Base-by-base conservation (phyloP, 2,888 invertebrate genomes). In the Ferrisia virgata region DNA sequence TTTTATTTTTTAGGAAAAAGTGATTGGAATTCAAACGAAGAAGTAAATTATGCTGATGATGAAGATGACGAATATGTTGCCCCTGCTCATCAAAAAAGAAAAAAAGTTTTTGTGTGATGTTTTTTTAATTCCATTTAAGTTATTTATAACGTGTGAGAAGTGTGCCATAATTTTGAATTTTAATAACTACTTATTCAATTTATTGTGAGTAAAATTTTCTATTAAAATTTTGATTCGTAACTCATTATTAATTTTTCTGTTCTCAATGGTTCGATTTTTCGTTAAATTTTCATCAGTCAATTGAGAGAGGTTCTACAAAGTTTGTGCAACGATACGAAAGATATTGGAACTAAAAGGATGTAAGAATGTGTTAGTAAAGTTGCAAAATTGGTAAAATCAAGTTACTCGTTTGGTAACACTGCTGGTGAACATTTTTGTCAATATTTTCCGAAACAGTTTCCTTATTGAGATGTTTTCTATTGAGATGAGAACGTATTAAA, bases 71-170 rank as follows among this genome's bases (percentile, higher is more conserved):
- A 81, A 53, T 53, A 15, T 81, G 18, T 53, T 18, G 53, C 31
- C n/a, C 18, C 81, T 1, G 4, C 15, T 28, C 36, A 81, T 36
- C 53, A 31, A 47, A 53, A 31, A 81, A 81, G 36, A 33, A 81
- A 81, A 36, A 81, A 81, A 58, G 36, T 81, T 31, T 81, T 81
- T 15, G 81, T 81, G 22, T 81, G 28, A 81, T 58, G 33, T 36
- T 22, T 15, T 9, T 72, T 31, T 28, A 36, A n/a, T 76, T 15
- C 28, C 28, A 76, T 15, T 36, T 33, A 18, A 33, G 15, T 76
- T 18, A 76, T 5, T 9, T 76, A n/a, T n/a, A n/a, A n/a, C n/a
- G n/a, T n/a, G n/a, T n/a, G n/a, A n/a, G n/a, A n/a, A n/a, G 18
- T 25, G 72, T 76, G 72, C 33, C 64, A 76, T 76, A 76, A 4